Conservation (phyloP, 2,797 vertebrate species). For the Natrix natrix region DNA sequence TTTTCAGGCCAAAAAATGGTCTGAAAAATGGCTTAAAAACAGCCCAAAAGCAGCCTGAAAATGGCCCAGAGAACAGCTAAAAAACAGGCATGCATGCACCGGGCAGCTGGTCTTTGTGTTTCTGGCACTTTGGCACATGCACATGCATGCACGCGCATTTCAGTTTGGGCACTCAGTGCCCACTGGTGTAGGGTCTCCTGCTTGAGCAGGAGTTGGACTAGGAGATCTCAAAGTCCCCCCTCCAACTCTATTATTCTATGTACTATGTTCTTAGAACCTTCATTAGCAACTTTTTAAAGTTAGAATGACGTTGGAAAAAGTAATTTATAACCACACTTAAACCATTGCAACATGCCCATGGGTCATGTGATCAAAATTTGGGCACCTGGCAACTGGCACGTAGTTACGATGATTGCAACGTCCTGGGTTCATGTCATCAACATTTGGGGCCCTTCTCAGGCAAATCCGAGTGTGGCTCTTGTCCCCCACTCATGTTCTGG, state of each 20-base stretch:
- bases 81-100: too few relatives aligned
- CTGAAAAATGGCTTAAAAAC: too few relatives aligned
- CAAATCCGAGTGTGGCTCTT: neutral
- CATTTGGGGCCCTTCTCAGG: too few relatives aligned
- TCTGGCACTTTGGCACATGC: too few relatives aligned
- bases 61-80: too few relatives aligned
- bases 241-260: neutral
- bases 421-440: neutral
- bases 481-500: neutral
- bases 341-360: neutral
- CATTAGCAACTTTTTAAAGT: neutral
- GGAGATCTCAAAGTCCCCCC: neutral
- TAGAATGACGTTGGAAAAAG: neutral
- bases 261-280: neutral
- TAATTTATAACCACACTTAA: neutral
- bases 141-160: too few relatives aligned
- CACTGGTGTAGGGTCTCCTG: neutral
- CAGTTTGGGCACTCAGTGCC: too few relatives aligned
- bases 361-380: neutral
- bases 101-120: too few relatives aligned
- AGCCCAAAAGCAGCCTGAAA: too few relatives aligned
- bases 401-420: neutral
- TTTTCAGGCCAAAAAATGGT: too few relatives aligned
- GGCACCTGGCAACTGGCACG: neutral
- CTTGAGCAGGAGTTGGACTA: neutral